Evolutionary conservation across 1,140 invertebrate genomes (phyloP), one percentile per base, ranked within the genome.

Genomic region (Leptopilina clavipes): DNA sequence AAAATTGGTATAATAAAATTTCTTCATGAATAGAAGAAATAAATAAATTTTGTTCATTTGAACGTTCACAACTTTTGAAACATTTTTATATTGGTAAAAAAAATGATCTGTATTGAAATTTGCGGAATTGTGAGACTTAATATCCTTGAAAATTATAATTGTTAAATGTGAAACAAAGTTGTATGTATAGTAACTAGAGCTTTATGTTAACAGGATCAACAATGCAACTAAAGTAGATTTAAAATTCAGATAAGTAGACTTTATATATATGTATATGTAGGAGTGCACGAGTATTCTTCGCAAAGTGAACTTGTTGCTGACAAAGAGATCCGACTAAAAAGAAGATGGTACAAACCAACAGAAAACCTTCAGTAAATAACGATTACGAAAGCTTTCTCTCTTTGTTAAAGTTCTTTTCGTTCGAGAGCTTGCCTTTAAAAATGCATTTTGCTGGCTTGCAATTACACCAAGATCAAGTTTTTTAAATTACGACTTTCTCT

Each of bases 241-340:
- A 31, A 65, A 65, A 65, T 65, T 31, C 59, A 65, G 59, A 65
- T 65, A 31, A 65, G 59, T 65, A 65, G 59, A 65, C 19, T 5
- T n/a, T 12, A 40, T 40, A 31, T 5, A 31, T 31, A 31, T 40
- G 8, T 40, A 40, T 40, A 40, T 40, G 5, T 9, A 65, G 22
- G 11, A 31, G 7, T n/a, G 25, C 59, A n/a, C 3, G 37, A 40
- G 25, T 31, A 65, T 37, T 65, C 59, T 65, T 65, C 6, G n/a
- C 59, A 22, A 31, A 37, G 59, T 31, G 59, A 65, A 65, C 59
- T 65, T 65, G 59, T 65, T 65, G 59, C 59, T 65, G 59, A 65
- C 59, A 65, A 65, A 65, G 22, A 65, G 22, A 31, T 2, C 12
- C 11, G 3, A 37, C 3, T 0, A n/a, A 65, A n/a, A 65, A 14